Conservation (phyloP, 2,888 invertebrate genomes). For the Polyploca ridens region DNA sequence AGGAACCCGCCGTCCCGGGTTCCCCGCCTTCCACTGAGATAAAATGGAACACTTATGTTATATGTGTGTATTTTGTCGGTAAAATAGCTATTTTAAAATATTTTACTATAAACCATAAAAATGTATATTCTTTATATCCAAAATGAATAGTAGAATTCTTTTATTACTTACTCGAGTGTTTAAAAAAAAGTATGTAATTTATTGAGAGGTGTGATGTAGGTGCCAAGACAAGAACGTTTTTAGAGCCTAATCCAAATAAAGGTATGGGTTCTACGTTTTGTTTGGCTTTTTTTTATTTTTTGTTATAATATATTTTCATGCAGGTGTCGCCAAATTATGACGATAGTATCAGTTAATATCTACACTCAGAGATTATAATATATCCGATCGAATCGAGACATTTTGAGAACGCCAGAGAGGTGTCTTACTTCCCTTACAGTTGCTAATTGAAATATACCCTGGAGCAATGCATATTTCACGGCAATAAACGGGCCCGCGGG, state of each 20-base stretch:
- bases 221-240: too few species aligned
- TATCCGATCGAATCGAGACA: conserved; percentile 27
- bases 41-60: conserved; percentile 48
- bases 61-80: background rate
- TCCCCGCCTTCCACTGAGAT: conserved; percentile 48
- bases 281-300: too few species aligned
- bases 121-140: too few species aligned
- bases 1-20: conserved; percentile 55
- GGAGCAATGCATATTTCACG: conserved; percentile 60
- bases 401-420: conserved; percentile 29
- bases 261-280: too few species aligned
- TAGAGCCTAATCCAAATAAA: too few species aligned
- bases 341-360: conserved; percentile 29
- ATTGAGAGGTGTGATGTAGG: too few species aligned
- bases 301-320: conserved; percentile 3
- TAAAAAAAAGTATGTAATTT: too few species aligned
- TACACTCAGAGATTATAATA: conserved; percentile 38
- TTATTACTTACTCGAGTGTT: too few species aligned
- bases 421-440: conserved; percentile 26
- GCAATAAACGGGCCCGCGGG: conserved; percentile 52
- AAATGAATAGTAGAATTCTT: too few species aligned
- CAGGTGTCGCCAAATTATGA: conserved; percentile 41
- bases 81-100: background rate
- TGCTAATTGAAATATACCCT: conserved; percentile 60
- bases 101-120: too few species aligned